phyloP scores from a whole-genome alignment of 2,797 vertebrate genomes.

The Alfaro cultratus region DNA sequence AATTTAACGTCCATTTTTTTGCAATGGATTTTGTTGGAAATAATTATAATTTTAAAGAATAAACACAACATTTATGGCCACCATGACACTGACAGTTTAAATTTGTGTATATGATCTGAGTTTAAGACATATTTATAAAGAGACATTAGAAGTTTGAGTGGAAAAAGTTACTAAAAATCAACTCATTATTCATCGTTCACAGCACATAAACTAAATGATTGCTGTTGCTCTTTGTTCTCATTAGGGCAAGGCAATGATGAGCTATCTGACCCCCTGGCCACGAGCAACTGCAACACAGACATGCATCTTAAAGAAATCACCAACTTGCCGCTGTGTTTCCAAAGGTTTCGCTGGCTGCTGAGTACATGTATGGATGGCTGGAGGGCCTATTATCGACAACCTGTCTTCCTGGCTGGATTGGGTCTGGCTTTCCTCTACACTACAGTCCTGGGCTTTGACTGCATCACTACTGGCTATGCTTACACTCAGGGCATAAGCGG shows the following conservation, averaged over 20 bases:
- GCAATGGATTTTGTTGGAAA: neutral
- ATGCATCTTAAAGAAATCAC: conserved; percentile 61
- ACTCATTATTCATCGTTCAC: conserved; percentile 5
- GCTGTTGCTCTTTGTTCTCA: conserved; percentile 40
- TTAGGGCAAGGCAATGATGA: conserved; percentile 60
- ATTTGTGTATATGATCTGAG: conserved; percentile 8
- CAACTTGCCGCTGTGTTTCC: conserved; percentile 70
- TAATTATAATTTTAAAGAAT: neutral
- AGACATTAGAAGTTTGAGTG: conserved; percentile 10
- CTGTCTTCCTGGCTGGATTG: conserved; percentile 84
- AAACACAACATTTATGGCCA: neutral
- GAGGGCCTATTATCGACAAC: conserved; percentile 82
- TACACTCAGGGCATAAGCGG: conserved; percentile 86
- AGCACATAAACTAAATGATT: conserved; percentile 32
- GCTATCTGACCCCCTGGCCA: conserved; percentile 52
- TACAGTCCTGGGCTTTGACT: conserved; percentile 85
- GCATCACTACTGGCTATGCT: conserved; percentile 85
- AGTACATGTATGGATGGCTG: conserved; percentile 79
- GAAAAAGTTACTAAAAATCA: conserved; percentile 8
- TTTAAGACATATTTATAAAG: conserved; percentile 12
- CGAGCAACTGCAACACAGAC: conserved; percentile 61
- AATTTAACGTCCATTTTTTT: neutral
- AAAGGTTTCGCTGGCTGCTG: conserved; percentile 70
- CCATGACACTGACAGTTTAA: neutral
- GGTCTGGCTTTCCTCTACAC: conserved; percentile 86